Conservation (phyloP, 2,888 invertebrate genomes). For the Eristalis tenax region DNA sequence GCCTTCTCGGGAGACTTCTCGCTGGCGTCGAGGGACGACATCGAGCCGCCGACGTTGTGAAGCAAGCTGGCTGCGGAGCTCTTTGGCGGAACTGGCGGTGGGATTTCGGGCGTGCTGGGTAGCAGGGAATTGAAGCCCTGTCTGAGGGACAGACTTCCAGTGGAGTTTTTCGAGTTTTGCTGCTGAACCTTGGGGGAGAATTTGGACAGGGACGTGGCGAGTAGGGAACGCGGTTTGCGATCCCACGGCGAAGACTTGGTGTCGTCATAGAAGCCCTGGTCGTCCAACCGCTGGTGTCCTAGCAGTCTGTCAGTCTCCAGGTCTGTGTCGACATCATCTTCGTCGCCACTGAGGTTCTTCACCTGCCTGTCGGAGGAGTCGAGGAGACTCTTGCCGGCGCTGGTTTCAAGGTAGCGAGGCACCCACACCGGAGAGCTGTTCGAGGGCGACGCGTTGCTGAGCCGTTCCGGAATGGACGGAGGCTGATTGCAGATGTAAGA, state of each 20-base stretch:
- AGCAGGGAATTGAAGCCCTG: conserved; percentile 81
- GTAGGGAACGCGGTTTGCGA: conserved; percentile 77
- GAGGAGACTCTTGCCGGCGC: conserved; percentile 75
- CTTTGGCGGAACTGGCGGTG: conserved; percentile 79
- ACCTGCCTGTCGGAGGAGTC: conserved; percentile 83
- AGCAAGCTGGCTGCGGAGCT: conserved; percentile 76
- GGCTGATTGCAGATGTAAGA: conserved; percentile 72
- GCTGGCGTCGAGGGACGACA: conserved; percentile 81
- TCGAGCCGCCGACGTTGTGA: conserved; percentile 77
- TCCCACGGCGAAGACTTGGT: conserved; percentile 82
- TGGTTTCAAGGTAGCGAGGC: conserved; percentile 83
- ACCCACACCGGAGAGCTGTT: conserved; percentile 86
- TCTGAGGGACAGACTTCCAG: conserved; percentile 73
- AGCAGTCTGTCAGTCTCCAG: conserved; percentile 97
- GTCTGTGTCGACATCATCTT: conserved; percentile 97
- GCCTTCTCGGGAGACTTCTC: conserved; percentile 82
- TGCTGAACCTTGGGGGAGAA: conserved; percentile 80
- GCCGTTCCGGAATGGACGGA: conserved; percentile 79
- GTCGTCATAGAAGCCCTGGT: conserved; percentile 95
- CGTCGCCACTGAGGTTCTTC: conserved; percentile 85
- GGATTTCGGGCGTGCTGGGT: conserved; percentile 79
- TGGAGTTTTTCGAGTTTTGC: conserved; percentile 77
- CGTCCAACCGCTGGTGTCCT: conserved; percentile 96
- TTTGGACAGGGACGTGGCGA: conserved; percentile 79
- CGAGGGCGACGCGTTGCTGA: conserved; percentile 78